Evolutionary conservation across 2,797 vertebrate species (phyloP).

Genomic region (Cyclura pinguis): DNA sequence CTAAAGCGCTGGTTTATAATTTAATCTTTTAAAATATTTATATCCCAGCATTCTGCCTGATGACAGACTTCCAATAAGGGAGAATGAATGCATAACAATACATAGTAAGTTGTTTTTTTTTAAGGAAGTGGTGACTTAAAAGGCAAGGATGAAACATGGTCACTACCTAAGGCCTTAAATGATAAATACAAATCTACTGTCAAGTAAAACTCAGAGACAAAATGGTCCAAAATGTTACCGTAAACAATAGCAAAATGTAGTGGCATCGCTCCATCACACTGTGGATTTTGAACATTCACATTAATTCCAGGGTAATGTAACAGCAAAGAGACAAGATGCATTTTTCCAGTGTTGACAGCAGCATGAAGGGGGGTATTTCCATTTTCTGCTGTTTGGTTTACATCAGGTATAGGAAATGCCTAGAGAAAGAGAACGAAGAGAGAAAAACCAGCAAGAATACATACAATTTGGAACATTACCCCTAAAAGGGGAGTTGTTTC

Average conservation of each 20-base stretch:
- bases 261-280: conserved; percentile 10
- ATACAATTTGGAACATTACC: background rate
- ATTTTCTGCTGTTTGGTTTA: conserved; percentile 54
- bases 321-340: conserved; percentile 34
- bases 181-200: background rate
- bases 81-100: background rate
- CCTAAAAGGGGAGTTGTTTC: no score
- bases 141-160: background rate
- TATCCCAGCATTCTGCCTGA: background rate
- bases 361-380: conserved; percentile 30
- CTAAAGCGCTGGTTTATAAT: background rate
- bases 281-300: conserved; percentile 33
- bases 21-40: background rate
- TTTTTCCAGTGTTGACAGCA: conserved; percentile 47
- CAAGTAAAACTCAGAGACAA: conserved; percentile 28
- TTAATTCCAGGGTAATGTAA: conserved; percentile 59
- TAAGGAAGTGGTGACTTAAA: background rate
- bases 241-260: conserved; percentile 18
- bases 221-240: conserved; percentile 23
- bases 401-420: conserved; percentile 31
- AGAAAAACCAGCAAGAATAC: background rate
- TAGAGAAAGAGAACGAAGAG: background rate
- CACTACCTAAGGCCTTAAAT: background rate
- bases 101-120: background rate
- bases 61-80: background rate